These are phyloP conservation scores for Plebejus anna DNA, from an alignment of 2,888 invertebrate species.

Conservation along the genomic window DNA sequence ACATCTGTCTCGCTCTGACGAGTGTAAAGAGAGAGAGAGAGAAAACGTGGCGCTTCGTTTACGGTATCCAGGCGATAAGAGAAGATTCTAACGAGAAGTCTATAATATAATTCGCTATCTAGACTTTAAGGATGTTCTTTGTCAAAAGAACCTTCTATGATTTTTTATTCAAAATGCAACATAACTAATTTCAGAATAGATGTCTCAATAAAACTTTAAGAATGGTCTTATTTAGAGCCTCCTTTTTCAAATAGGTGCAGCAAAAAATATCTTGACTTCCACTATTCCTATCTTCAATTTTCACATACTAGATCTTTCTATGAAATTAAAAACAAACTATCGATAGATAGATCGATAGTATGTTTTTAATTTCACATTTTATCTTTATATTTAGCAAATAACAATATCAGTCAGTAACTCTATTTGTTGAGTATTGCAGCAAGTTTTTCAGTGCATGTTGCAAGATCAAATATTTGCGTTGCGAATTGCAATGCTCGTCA, in stretches of 20 bases:
- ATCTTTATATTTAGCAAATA: conserved; percentile 15
- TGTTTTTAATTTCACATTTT: background rate
- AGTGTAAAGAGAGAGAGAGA: background rate
- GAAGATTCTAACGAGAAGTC: background rate
- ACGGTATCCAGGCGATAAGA: background rate
- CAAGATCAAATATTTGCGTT: background rate
- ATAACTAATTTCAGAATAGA: too few species aligned
- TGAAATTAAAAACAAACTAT: too few species aligned
- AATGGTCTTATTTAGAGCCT: too few species aligned
- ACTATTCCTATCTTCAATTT: background rate
- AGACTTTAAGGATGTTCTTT: background rate
- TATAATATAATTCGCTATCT: background rate
- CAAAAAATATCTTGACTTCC: background rate
- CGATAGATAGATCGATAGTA: background rate
- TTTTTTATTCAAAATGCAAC: too few species aligned
- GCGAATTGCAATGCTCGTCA: background rate
- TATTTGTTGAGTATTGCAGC: conserved; percentile 6
- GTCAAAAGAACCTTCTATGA: background rate
- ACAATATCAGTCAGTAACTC: conserved; percentile 2
- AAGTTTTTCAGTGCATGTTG: conserved; percentile 9
- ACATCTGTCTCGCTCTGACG: background rate
- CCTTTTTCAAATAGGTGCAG: too few species aligned
- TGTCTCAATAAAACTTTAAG: too few species aligned
- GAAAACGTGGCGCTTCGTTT: background rate
- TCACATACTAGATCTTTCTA: background rate